These are phyloP conservation scores for Hassar affinis DNA, from an alignment of 2,113 vertebrate species.

Conservation along the genomic window DNA sequence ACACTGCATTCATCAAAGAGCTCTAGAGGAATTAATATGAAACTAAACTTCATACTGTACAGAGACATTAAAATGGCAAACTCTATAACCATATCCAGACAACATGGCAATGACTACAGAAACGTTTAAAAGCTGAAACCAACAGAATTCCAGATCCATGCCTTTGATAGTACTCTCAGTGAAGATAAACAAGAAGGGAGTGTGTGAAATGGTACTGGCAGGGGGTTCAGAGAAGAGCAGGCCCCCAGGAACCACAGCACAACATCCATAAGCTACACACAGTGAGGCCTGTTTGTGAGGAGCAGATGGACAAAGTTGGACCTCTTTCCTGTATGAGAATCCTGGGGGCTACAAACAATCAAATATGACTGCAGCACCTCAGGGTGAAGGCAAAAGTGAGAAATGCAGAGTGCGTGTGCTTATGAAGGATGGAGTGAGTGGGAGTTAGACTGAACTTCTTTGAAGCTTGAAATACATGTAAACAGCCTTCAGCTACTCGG, in stretches of 20 bases:
- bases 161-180: not conserved
- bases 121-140: not conserved
- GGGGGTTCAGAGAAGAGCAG: not conserved
- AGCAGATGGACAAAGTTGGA: slow-evolving; percentile 41
- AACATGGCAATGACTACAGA: not conserved
- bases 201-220: not conserved
- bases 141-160: not conserved
- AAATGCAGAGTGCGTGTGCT: not conserved
- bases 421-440: slow-evolving; percentile 13
- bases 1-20: not conserved
- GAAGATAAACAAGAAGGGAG: not conserved
- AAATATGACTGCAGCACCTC: slow-evolving; percentile 36
- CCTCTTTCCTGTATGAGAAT: slow-evolving; percentile 18
- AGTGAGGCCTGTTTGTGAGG: slow-evolving; percentile 14
- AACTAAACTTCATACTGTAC: not conserved
- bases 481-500: slow-evolving; percentile 48
- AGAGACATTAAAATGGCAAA: not conserved
- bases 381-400: not conserved
- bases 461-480: slow-evolving; percentile 44
- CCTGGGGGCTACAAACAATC: slow-evolving; percentile 41
- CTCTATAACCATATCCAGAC: not conserved
- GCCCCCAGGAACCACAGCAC: slow-evolving; percentile 9
- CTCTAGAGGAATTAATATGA: not conserved
- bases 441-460: slow-evolving; percentile 34
- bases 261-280: slow-evolving; percentile 16